phyloP scores from a whole-genome alignment of 2,113 vertebrate species.

The Chroicocephalus ridibundus region DNA sequence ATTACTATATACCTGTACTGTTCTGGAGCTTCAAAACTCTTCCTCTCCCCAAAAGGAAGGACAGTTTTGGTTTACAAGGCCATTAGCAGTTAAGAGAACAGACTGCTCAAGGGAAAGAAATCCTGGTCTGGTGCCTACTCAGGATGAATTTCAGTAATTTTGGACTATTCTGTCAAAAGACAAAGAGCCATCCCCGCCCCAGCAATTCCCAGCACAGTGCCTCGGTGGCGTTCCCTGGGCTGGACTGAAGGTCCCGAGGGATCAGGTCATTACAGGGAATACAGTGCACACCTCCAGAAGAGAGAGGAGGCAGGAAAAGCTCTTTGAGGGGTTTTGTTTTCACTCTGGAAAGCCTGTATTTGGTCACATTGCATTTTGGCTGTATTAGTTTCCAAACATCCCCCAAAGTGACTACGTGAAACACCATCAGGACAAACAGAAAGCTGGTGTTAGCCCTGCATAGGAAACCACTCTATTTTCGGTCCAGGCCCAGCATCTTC shows the following conservation, averaged over 20 bases:
- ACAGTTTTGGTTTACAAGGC: background rate
- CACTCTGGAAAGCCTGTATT: background rate
- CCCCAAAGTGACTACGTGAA: background rate
- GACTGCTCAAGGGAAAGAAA: background rate
- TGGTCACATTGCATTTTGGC: rapidly evolving
- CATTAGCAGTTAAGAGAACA: background rate
- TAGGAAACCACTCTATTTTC: background rate
- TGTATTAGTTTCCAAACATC: background rate
- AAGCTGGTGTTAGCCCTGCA: background rate
- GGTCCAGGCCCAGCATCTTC: background rate
- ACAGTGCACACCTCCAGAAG: background rate
- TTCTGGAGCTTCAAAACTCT: background rate
- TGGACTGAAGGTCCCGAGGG: background rate
- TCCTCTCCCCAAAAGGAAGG: background rate
- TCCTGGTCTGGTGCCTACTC: background rate
- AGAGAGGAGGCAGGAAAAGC: background rate
- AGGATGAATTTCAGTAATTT: background rate
- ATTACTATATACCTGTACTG: background rate
- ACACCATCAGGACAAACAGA: background rate
- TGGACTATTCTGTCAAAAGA: background rate
- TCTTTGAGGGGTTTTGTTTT: background rate
- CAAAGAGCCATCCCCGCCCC: background rate
- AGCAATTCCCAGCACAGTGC: background rate
- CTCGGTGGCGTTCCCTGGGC: rapidly evolving
- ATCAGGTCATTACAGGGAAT: rapidly evolving